phyloP scores from a whole-genome alignment of 2,113 vertebrate genomes.

The Phylloscopus trochiloides region DNA sequence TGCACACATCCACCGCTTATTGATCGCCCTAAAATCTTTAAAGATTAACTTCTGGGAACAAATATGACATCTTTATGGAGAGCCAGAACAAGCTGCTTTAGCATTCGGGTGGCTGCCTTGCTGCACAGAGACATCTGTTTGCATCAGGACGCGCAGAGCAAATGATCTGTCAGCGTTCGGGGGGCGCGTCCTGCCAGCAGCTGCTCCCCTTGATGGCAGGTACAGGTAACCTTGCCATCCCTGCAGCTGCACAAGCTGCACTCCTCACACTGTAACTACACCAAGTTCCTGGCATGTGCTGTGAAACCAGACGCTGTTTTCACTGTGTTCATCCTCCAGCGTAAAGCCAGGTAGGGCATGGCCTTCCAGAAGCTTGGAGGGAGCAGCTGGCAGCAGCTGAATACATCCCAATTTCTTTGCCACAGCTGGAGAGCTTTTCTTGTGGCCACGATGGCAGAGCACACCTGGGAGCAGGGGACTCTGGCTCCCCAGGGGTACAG shows the following conservation, averaged over 20 bases:
- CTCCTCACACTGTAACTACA: neutral
- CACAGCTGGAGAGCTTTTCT: neutral
- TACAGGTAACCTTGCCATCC: neutral
- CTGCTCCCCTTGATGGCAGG: neutral
- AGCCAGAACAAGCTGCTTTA: neutral
- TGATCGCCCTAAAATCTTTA: slow-evolving; percentile 54
- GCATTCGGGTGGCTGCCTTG: slow-evolving; percentile 56
- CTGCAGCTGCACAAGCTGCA: neutral
- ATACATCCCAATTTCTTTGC: neutral
- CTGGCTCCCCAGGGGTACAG: fast-evolving
- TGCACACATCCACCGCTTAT: slow-evolving; percentile 30
- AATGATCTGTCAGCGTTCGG: neutral
- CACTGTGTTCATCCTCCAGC: neutral
- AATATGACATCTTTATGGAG: slow-evolving; percentile 57
- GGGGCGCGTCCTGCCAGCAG: neutral
- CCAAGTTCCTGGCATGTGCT: neutral
- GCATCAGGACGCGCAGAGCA: neutral
- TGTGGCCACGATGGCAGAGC: neutral
- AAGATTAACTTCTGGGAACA: slow-evolving; percentile 66
- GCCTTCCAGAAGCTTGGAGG: neutral
- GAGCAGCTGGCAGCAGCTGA: neutral
- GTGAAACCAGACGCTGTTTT: neutral
- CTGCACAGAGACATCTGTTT: slow-evolving; percentile 41
- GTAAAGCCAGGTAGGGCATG: neutral
- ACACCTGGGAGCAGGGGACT: neutral